phyloP scores from a whole-genome alignment of 2,113 vertebrate species.

The Setophaga coronata region DNA sequence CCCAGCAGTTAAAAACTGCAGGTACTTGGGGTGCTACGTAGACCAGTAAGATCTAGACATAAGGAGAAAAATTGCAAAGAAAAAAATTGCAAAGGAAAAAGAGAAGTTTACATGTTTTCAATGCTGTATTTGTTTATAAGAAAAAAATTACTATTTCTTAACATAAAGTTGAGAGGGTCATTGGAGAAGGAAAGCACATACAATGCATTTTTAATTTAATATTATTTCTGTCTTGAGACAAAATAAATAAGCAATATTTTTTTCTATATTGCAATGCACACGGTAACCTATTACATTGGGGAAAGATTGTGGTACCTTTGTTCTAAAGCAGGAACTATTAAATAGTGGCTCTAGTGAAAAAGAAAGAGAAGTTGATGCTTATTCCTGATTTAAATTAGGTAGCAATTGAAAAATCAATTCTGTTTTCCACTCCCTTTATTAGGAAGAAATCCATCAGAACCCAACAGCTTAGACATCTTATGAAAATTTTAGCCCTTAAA shows the following conservation, averaged over 20 bases:
- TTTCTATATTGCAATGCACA: background rate
- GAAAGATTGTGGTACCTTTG: background rate
- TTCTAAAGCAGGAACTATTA: background rate
- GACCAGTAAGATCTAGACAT: background rate
- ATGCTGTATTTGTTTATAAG: background rate
- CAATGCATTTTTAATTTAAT: background rate
- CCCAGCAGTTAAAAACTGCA: background rate
- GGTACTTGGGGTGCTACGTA: background rate
- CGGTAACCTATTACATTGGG: background rate
- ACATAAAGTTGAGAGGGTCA: background rate
- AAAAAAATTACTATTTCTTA: background rate
- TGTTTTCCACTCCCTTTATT: background rate
- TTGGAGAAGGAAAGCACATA: background rate
- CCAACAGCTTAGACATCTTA: fast-evolving
- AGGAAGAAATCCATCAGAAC: background rate
- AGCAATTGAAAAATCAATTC: background rate
- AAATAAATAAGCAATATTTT: background rate
- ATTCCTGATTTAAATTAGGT: background rate
- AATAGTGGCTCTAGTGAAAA: background rate
- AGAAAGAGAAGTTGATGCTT: background rate
- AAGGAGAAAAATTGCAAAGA: fast-evolving
- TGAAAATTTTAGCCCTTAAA: background rate
- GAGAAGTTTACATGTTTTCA: background rate
- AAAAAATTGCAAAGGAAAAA: background rate
- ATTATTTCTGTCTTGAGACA: background rate